A percentile compares a stretch with the other conserved stretches of the same genome.
Conservation (phyloP, 2,113 vertebrate species). For the Octodon degus region DNA sequence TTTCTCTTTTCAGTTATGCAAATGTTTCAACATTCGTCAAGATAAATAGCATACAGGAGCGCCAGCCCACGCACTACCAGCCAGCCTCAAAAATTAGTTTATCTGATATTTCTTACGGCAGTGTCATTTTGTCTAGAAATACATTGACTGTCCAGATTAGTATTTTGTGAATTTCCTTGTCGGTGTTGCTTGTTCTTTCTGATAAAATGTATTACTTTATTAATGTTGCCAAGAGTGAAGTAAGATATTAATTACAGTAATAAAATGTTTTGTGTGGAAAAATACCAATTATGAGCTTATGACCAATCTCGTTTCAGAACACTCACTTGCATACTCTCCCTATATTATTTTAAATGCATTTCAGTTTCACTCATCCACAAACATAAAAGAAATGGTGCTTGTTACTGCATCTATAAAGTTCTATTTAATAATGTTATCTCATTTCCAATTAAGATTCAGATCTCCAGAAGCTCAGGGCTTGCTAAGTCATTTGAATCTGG, state of each 20-base stretch:
- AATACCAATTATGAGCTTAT: neutral
- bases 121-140: constrained; percentile 75
- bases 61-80: neutral
- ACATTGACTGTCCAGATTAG: constrained; percentile 70
- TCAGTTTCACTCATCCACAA: no score
- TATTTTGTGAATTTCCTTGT: constrained; percentile 68
- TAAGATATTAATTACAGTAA: constrained; percentile 64
- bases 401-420: neutral
- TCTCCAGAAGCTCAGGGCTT: neutral
- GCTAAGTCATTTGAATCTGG: neutral
- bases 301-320: neutral
- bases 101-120: constrained; percentile 72
- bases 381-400: neutral
- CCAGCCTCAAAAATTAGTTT: neutral
- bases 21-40: neutral
- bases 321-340: neutral
- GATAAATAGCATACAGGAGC: neutral
- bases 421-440: neutral
- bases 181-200: constrained; percentile 69
- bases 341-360: neutral
- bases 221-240: constrained; percentile 74
- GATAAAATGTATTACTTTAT: constrained; percentile 70
- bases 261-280: constrained; percentile 69
- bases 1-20: constrained; percentile 25
- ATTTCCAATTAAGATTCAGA: neutral